phyloP scores from a whole-genome alignment of 2,888 invertebrate species.

The Pegoplata infirma region DNA sequence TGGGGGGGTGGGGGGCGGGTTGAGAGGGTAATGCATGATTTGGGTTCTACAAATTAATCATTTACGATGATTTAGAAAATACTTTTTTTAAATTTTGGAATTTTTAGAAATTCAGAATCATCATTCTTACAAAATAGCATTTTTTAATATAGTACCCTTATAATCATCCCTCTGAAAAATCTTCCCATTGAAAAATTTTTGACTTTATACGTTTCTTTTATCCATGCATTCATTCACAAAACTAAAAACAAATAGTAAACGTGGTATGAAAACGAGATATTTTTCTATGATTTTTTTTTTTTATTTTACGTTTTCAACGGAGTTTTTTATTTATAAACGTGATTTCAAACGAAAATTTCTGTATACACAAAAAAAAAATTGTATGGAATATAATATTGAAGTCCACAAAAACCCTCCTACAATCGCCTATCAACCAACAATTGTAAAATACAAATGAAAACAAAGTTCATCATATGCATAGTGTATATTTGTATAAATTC shows the following conservation, averaged over 20 bases:
- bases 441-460: neutral
- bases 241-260: slow-evolving; percentile 48
- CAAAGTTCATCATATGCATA: too few relatives aligned
- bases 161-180: too few relatives aligned
- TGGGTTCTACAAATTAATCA: too few relatives aligned
- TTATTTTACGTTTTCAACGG: too few relatives aligned
- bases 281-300: slow-evolving; percentile 1
- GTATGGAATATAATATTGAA: neutral
- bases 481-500: slow-evolving; percentile 30
- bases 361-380: too few relatives aligned
- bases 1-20: too few relatives aligned
- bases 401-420: neutral
- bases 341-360: neutral
- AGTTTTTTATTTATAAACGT: neutral
- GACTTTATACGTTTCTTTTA: slow-evolving; percentile 45
- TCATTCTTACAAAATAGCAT: too few relatives aligned
- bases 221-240: slow-evolving; percentile 60
- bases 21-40: too few relatives aligned
- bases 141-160: too few relatives aligned
- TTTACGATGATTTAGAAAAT: too few relatives aligned
- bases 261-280: slow-evolving; percentile 40
- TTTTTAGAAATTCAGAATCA: too few relatives aligned
- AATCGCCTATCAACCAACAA: neutral
- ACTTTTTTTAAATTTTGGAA: too few relatives aligned
- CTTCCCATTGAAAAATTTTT: slow-evolving; percentile 26